Evolutionary conservation across 2,113 vertebrate genomes (phyloP).

Genomic region (Carassius auratus): DNA sequence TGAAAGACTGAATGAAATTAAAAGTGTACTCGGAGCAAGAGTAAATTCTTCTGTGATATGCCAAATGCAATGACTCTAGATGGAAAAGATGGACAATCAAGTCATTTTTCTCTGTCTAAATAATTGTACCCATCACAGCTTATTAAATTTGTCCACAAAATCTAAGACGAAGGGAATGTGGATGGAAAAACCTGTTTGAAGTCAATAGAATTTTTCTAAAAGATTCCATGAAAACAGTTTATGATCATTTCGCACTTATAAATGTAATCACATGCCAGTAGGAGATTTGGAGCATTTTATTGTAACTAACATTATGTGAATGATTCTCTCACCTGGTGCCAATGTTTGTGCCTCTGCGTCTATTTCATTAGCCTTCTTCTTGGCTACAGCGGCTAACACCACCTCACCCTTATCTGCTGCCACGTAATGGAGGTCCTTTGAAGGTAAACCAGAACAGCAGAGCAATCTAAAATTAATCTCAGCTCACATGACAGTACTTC

Average conservation of each 20-base stretch:
- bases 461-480: conserved; percentile 90
- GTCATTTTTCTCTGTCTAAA: neutral
- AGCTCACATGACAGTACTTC: conserved; percentile 80
- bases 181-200: neutral
- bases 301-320: neutral
- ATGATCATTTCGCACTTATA: neutral
- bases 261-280: neutral
- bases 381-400: conserved; percentile 93
- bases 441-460: conserved; percentile 89
- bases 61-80: neutral
- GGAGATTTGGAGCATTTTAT: conserved; percentile 6
- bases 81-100: neutral
- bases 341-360: conserved; percentile 81
- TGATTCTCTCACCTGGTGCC: conserved; percentile 77
- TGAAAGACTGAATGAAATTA: conserved; percentile 6
- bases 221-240: neutral
- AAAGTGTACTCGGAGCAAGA: neutral
- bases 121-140: neutral
- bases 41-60: neutral
- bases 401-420: conserved; percentile 94
- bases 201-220: neutral
- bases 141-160: neutral
- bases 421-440: conserved; percentile 98
- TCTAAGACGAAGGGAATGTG: neutral
- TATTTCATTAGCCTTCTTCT: conserved; percentile 92